phyloP scores from a whole-genome alignment of 2,888 invertebrate genomes.

The Ectemnius continuus region DNA sequence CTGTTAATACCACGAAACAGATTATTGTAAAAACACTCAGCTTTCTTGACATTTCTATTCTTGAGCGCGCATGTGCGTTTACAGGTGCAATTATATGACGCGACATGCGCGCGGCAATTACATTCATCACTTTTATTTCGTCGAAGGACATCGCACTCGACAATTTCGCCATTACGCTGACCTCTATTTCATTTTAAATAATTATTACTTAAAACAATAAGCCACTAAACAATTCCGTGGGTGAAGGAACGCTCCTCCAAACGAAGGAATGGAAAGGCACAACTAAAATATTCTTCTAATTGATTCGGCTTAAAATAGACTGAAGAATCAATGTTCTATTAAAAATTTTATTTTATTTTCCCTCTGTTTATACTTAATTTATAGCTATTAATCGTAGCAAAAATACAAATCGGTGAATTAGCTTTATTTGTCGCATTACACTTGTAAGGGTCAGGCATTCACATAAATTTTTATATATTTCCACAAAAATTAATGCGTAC shows the following conservation, averaged over 20 bases:
- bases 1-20: conserved; percentile 34
- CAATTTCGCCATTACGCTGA: too few relatives aligned
- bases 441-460: background rate
- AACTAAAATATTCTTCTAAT: too few relatives aligned
- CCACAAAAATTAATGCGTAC: conserved; percentile 11
- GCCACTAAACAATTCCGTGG: too few relatives aligned
- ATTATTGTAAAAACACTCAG: conserved; percentile 36
- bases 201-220: too few relatives aligned
- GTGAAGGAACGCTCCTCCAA: too few relatives aligned
- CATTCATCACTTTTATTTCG: background rate
- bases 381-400: background rate
- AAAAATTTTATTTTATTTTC: conserved; percentile 1
- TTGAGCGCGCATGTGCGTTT: conserved; percentile 39
- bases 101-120: conserved; percentile 7
- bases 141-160: background rate
- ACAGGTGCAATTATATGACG: conserved; percentile 17
- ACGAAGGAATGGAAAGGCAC: too few relatives aligned
- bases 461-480: conserved; percentile 26
- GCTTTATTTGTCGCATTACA: background rate
- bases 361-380: background rate
- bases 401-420: too few relatives aligned
- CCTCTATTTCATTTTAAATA: too few relatives aligned
- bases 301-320: too few relatives aligned
- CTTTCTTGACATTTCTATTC: conserved; percentile 37
- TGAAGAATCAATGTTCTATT: background rate